Evolutionary conservation across 2,888 invertebrate genomes (phyloP).

Genomic region (Pinctada fucata): DNA sequence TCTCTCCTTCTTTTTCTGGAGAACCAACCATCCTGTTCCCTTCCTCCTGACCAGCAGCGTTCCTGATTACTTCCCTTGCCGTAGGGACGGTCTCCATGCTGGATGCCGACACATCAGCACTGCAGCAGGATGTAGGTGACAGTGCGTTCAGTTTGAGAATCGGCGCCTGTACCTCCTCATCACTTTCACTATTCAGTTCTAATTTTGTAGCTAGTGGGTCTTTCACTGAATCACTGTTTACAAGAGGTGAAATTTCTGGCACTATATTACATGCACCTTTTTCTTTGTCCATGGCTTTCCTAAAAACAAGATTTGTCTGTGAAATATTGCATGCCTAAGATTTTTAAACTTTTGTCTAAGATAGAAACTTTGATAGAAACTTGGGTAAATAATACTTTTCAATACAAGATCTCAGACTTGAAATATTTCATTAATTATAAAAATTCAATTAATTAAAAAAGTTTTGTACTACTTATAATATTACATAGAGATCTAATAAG

Average conservation of each 20-base stretch:
- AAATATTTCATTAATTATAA: too few relatives aligned
- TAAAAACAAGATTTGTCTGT: constrained; percentile 5
- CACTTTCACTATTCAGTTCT: constrained; percentile 26
- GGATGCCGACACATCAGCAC: constrained; percentile 46
- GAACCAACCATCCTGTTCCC: background rate
- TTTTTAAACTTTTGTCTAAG: too few relatives aligned
- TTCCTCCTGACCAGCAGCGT: background rate
- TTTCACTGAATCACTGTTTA: background rate
- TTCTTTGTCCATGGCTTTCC: constrained; percentile 26
- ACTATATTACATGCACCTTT: constrained; percentile 9
- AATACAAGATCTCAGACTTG: too few relatives aligned
- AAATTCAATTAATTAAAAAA: too few relatives aligned
- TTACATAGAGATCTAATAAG: too few relatives aligned
- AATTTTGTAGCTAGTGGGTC: constrained; percentile 24
- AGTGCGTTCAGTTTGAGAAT: constrained; percentile 22
- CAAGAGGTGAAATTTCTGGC: constrained; percentile 24
- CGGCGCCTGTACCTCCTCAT: constrained; percentile 15
- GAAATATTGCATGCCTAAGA: background rate
- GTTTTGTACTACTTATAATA: too few relatives aligned
- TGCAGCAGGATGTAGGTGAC: constrained; percentile 16
- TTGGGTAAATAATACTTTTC: too few relatives aligned
- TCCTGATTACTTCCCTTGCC: constrained; percentile 46
- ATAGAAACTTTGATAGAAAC: too few relatives aligned
- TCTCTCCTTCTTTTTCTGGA: background rate
- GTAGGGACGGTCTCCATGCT: constrained; percentile 52